Evolutionary conservation across 2,888 invertebrate genomes (phyloP).

Genomic region (Yponomeuta evonymella): DNA sequence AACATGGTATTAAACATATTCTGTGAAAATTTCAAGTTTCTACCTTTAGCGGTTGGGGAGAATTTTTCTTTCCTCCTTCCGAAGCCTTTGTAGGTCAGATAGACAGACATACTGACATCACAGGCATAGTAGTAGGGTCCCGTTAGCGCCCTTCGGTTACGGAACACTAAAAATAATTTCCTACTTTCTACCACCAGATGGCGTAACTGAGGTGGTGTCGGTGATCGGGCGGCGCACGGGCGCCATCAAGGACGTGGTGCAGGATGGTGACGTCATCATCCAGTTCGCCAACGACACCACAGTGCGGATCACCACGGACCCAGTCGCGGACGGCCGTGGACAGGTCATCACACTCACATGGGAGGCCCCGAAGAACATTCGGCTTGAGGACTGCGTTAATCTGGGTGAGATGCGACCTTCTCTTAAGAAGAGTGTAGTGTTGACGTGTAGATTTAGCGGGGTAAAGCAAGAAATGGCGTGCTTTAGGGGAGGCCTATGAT

Average conservation of each 20-base stretch:
- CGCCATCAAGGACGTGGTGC: constrained; percentile 44
- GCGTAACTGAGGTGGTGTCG: constrained; percentile 44
- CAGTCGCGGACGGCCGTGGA: constrained; percentile 38
- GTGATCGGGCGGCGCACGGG: constrained; percentile 54
- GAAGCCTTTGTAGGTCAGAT: too few species aligned
- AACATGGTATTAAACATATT: too few species aligned
- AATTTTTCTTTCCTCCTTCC: too few species aligned
- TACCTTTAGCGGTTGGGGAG: too few species aligned
- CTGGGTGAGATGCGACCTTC: constrained; percentile 38
- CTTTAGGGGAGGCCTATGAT: too few species aligned
- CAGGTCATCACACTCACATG: constrained; percentile 47
- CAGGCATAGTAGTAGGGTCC: neutral
- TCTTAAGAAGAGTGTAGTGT: too few species aligned
- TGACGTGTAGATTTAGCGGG: too few species aligned
- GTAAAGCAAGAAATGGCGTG: too few species aligned
- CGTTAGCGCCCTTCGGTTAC: too few species aligned
- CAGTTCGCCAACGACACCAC: constrained; percentile 51
- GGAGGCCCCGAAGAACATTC: constrained; percentile 45
- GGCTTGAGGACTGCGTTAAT: constrained; percentile 55
- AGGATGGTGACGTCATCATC: constrained; percentile 48
- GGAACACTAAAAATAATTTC: neutral
- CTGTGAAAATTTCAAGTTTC: too few species aligned
- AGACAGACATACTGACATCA: neutral
- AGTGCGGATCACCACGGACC: constrained; percentile 45
- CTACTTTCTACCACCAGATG: constrained; percentile 31